Base-by-base conservation (phyloP, 1,140 invertebrate species). In the Calosoma granatense region DNA sequence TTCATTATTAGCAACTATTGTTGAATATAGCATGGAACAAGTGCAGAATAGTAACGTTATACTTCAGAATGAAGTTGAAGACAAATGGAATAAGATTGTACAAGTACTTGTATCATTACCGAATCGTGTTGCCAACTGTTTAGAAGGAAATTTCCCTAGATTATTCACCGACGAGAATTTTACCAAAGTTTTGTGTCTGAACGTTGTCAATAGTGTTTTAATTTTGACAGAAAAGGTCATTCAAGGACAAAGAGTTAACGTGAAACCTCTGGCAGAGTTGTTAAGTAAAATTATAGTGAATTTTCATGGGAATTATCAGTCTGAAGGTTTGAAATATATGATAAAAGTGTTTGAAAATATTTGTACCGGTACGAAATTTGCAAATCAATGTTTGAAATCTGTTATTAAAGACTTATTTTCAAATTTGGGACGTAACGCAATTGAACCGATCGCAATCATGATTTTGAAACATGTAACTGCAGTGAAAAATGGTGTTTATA, bases 51-150 rank as follows among this genome's bases (percentile, higher is more conserved):
- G n/a, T 59, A 6, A 59, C 26, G 19, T 62, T 60, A n/a, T 52
- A 30, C 53, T 67, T 22, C 53, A 65, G 30, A 66, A 68, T 17
- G 66, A 66, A 56, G 20, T 61, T 3, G 41, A 21, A 59, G 69
- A 66, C 52, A 65, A 55, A 12, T 85, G 80, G 79, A 70, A 77
- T 30, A 72, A 70, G 22, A 76, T 76, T 15, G 70, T 86, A 0
- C 83, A 87, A 64, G 64, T 81, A 21, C 56, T 89, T 36, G 68
- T 81, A 0, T 82, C 83, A 1, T 60, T 89, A 51, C 87, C 87
- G 0, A 80, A 74, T 61, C 70, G 81, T 59, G 70, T 89, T 1
- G 82, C 84, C 2, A 90, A 90, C 67, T 77, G 74, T 60, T 58
- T 83, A 6, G 65, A 81, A 43, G 70, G 66, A 0, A 70, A 81